These are phyloP conservation scores for Apostichopus japonicus DNA, from an alignment of 35 echinoderm and acorn worm genomes.

Conservation along the genomic window DNA sequence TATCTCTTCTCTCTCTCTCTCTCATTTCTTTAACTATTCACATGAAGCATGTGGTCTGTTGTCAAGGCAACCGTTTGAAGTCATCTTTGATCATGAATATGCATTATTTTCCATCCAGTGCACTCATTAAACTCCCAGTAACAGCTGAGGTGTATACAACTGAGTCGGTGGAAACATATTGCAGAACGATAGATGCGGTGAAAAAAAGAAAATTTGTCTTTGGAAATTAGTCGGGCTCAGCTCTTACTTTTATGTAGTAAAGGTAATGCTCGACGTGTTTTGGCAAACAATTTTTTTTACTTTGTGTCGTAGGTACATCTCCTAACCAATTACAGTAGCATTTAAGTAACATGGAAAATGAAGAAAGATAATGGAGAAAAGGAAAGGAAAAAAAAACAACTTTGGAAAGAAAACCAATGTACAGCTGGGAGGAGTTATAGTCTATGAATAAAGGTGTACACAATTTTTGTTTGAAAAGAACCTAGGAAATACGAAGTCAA, in stretches of 20 bases:
- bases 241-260: neutral
- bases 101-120: slow-evolving; percentile 55
- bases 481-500: slow-evolving; percentile 13
- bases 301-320: neutral
- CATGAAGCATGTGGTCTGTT: slow-evolving; percentile 56
- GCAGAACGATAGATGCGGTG: slow-evolving; percentile 30
- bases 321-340: slow-evolving; percentile 4
- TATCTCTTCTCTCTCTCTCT: slow-evolving; percentile 41
- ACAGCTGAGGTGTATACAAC: slow-evolving; percentile 45
- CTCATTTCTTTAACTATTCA: slow-evolving; percentile 55
- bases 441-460: neutral
- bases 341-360: neutral
- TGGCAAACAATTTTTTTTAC: neutral
- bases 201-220: slow-evolving; percentile 40
- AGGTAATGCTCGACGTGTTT: neutral
- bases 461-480: neutral
- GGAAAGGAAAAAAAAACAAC: neutral
- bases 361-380: neutral
- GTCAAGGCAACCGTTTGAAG: slow-evolving; percentile 40
- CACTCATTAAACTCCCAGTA: slow-evolving; percentile 54
- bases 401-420: neutral
- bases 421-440: neutral
- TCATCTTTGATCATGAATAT: slow-evolving; percentile 55
- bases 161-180: slow-evolving; percentile 47
- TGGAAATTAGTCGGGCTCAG: slow-evolving; percentile 25